Percentiles rank a stretch among this genome's conserved stretches.
phyloP scores from a whole-genome alignment of 1,140 invertebrate species.

The Drosophila prosaltans region DNA sequence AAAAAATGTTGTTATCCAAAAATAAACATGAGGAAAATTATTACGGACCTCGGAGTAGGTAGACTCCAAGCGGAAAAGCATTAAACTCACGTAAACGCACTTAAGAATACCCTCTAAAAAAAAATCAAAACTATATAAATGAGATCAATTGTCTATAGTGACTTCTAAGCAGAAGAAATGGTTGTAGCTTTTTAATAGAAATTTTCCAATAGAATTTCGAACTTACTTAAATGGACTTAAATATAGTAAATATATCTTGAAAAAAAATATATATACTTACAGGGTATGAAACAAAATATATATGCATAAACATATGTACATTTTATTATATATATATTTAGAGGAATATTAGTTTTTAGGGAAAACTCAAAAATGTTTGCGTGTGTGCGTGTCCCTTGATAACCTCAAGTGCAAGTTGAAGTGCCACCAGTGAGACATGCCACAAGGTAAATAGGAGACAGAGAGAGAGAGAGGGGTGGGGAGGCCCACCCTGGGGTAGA shows the following conservation, averaged over 20 bases:
- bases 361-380: not conserved
- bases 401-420: constrained; percentile 27
- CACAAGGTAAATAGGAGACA: not conserved
- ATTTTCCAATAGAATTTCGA: no score
- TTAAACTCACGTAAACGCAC: not conserved
- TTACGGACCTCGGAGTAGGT: constrained; percentile 1
- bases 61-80: not conserved
- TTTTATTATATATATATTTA: not conserved
- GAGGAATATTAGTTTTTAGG: constrained; percentile 20
- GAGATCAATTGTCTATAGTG: no score
- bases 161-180: no score
- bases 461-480: not conserved
- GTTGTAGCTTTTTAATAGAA: no score
- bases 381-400: constrained; percentile 13
- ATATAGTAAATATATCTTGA: not conserved
- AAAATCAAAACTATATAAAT: no score
- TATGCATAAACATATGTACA: not conserved
- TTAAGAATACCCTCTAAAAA: not conserved
- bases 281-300: not conserved
- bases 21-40: constrained; percentile 17
- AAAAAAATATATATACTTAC: not conserved
- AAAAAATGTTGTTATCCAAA: constrained; percentile 14
- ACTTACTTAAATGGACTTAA: no score
- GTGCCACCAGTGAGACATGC: constrained; percentile 6
- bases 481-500: constrained; percentile 13